Conservation (phyloP, 2,797 vertebrate genomes). For the Poecilia picta region DNA sequence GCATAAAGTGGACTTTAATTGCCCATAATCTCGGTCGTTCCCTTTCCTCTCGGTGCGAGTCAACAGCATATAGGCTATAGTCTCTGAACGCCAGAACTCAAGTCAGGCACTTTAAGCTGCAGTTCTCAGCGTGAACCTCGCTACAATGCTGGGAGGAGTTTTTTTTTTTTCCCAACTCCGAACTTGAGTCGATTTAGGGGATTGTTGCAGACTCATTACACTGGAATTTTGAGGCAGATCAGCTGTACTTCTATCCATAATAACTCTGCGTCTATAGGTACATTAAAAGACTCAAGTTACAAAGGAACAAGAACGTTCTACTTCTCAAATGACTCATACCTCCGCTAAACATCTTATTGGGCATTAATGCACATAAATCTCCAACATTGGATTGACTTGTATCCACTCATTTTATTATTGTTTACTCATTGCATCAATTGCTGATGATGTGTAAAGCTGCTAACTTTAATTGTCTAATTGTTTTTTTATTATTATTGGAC, state of each 20-base stretch:
- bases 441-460: neutral
- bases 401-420: too few relatives aligned
- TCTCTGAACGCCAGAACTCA: conserved; percentile 58
- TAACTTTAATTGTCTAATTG: neutral
- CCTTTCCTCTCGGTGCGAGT: conserved; percentile 61
- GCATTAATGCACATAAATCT: neutral
- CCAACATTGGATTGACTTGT: neutral
- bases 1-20: conserved; percentile 78
- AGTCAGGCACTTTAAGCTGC: conserved; percentile 50
- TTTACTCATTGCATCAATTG: neutral
- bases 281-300: neutral
- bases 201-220: conserved; percentile 22
- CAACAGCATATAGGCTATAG: conserved; percentile 62
- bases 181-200: conserved; percentile 28
- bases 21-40: conserved; percentile 72
- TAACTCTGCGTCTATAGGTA: neutral
- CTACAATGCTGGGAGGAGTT: conserved; percentile 41
- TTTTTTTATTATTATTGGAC: neutral
- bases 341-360: neutral
- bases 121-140: conserved; percentile 35
- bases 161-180: neutral
- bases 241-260: conserved; percentile 8
- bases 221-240: conserved; percentile 29
- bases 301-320: neutral
- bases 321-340: neutral